Percentiles rank a stretch among this genome's conserved stretches.
phyloP scores from a whole-genome alignment of 2,888 invertebrate species.

The Parapristionchus giblindavisi region DNA sequence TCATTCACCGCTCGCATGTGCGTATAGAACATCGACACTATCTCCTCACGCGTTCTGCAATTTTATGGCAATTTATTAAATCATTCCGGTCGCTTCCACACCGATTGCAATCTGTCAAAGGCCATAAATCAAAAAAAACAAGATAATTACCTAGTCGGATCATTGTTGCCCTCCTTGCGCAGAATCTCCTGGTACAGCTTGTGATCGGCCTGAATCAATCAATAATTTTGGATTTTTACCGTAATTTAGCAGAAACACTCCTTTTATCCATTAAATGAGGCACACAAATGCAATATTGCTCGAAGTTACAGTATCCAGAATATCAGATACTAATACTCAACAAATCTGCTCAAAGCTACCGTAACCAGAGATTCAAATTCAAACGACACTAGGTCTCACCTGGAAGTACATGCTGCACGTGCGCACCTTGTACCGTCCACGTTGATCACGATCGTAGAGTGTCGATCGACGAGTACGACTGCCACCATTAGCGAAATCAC shows the following conservation, averaged over 20 bases:
- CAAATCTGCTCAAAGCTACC: too few species aligned
- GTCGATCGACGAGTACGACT: neutral
- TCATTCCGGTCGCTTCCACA: neutral
- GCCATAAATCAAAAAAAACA: neutral
- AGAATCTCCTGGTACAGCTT: constrained; percentile 94
- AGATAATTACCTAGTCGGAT: constrained; percentile 65
- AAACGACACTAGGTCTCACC: too few species aligned
- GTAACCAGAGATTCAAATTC: too few species aligned
- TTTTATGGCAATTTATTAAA: neutral
- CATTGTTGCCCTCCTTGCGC: constrained; percentile 73
- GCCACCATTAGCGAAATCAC: constrained; percentile 22
- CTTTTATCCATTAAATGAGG: too few species aligned
- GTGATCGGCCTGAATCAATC: constrained; percentile 94
- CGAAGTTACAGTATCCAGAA: too few species aligned
- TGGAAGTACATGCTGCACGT: constrained; percentile 65
- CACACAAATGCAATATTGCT: too few species aligned
- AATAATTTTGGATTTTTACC: neutral
- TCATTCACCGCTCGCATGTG: constrained; percentile 98
- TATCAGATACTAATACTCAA: too few species aligned
- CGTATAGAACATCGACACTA: constrained; percentile 93
- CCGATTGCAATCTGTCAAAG: neutral
- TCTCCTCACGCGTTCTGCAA: constrained; percentile 88
- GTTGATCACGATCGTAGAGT: constrained; percentile 40
- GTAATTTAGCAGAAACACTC: too few species aligned
- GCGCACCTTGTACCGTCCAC: constrained; percentile 60